Conservation (phyloP, 2,888 invertebrate species). For the Cepaea hortensis region DNA sequence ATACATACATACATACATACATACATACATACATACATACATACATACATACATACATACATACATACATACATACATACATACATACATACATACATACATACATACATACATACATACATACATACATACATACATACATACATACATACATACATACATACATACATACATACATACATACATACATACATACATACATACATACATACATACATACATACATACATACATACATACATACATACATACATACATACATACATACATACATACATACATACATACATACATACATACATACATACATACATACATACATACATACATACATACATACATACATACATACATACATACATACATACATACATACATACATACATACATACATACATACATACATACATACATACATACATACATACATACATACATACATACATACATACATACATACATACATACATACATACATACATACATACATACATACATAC, state of each 20-base stretch:
- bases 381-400: neutral
- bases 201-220: neutral
- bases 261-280: neutral
- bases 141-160: neutral
- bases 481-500: neutral
- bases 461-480: too few relatives aligned
- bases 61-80: neutral
- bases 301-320: neutral
- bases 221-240: neutral
- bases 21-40: too few relatives aligned
- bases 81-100: neutral
- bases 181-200: neutral
- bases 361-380: too few relatives aligned
- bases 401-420: neutral
- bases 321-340: neutral
- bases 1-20: neutral
- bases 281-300: neutral
- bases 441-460: neutral
- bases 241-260: too few relatives aligned
- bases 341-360: too few relatives aligned
- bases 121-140: too few relatives aligned
- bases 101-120: neutral
- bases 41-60: neutral
- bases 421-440: neutral
- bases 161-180: neutral